phyloP scores from a whole-genome alignment of 2,888 invertebrate genomes.

The Caenorhabditis sp. region DNA sequence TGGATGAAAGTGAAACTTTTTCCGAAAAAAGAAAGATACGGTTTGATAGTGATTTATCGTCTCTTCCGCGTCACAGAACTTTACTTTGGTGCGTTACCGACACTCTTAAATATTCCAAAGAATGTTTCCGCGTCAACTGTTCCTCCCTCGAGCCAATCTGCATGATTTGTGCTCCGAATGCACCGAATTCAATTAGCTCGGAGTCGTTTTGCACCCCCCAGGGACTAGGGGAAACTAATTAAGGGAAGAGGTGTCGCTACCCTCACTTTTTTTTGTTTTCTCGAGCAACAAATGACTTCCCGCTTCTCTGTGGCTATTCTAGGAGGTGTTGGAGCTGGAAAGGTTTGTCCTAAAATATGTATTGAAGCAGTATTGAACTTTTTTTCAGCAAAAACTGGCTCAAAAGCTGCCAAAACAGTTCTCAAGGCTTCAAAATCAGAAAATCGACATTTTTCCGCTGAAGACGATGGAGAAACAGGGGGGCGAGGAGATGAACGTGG shows the following conservation, averaged over 20 bases:
- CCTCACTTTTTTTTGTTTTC: conserved; percentile 6
- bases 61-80: no score
- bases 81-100: no score
- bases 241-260: conserved; percentile 19
- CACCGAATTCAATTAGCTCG: conserved; percentile 5
- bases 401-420: conserved; percentile 20
- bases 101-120: background rate
- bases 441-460: background rate
- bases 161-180: no score
- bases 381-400: conserved; percentile 33
- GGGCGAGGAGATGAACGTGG: no score
- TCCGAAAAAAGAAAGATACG: background rate
- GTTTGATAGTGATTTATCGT: no score
- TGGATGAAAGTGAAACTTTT: background rate
- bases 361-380: background rate
- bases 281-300: conserved; percentile 5
- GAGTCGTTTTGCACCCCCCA: background rate
- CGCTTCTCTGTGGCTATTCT: conserved; percentile 22
- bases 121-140: no score
- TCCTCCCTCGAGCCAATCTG: no score
- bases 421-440: background rate
- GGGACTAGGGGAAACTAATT: conserved; percentile 33
- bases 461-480: background rate
- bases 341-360: conserved; percentile 21
- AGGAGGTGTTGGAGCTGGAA: conserved; percentile 40